These are phyloP conservation scores for Osmoderma eremita DNA, from an alignment of 2,888 invertebrate species.

Conservation along the genomic window DNA sequence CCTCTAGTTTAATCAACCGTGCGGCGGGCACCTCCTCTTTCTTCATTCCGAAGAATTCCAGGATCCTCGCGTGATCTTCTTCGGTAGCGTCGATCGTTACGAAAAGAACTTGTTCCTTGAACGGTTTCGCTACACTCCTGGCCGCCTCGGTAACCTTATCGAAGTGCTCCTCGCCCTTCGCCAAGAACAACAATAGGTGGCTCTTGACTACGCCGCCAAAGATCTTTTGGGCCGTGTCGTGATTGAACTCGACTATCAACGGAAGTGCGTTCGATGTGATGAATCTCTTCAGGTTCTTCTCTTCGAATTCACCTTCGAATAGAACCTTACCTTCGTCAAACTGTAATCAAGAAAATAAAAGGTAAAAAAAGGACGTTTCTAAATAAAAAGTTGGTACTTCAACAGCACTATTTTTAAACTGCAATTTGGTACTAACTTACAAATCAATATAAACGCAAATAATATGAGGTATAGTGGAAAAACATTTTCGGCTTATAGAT, in stretches of 20 bases:
- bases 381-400: no score
- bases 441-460: no score
- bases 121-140: slow-evolving; percentile 85
- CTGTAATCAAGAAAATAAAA: slow-evolving; percentile 61
- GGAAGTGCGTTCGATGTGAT: slow-evolving; percentile 87
- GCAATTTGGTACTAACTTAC: no score
- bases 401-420: no score
- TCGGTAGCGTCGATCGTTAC: slow-evolving; percentile 96
- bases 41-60: slow-evolving; percentile 98
- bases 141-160: slow-evolving; percentile 82
- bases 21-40: slow-evolving; percentile 91
- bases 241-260: slow-evolving; percentile 94
- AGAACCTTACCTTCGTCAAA: slow-evolving; percentile 86
- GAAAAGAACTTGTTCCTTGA: slow-evolving; percentile 92
- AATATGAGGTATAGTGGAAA: no score
- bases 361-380: neutral
- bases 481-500: no score
- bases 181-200: slow-evolving; percentile 94
- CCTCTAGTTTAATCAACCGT: slow-evolving; percentile 92
- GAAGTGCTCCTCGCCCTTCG: slow-evolving; percentile 87
- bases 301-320: slow-evolving; percentile 77
- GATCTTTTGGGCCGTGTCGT: slow-evolving; percentile 97
- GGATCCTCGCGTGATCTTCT: slow-evolving; percentile 94
- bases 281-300: slow-evolving; percentile 79
- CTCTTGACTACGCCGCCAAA: slow-evolving; percentile 98